Evolutionary conservation across 2,888 invertebrate species (phyloP).

Genomic region (Linnaemya tessellans): DNA sequence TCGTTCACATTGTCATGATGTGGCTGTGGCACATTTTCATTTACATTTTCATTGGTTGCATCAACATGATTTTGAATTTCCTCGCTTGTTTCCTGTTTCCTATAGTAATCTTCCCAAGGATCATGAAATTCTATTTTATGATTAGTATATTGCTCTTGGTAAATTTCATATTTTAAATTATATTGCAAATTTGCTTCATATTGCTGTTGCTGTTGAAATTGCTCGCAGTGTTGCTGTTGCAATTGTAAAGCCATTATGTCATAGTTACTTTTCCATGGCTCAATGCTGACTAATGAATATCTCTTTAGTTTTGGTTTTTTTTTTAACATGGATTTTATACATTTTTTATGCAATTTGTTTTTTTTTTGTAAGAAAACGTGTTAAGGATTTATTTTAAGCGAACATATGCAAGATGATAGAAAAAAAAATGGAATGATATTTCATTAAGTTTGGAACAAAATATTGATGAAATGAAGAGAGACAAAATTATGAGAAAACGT

Average conservation of each 20-base stretch:
- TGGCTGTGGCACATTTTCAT: constrained; percentile 21
- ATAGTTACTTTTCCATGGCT: constrained; percentile 59
- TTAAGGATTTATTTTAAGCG: constrained; percentile 23
- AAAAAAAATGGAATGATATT: constrained; percentile 44
- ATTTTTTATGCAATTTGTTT: constrained; percentile 7
- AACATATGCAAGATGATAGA: constrained; percentile 33
- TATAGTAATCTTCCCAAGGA: constrained; percentile 90
- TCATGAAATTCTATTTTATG: constrained; percentile 84
- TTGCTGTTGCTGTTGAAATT: constrained; percentile 45
- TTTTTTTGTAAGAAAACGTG: constrained; percentile 14
- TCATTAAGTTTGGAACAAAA: constrained; percentile 34
- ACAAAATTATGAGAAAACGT: not conserved
- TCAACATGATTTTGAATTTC: constrained; percentile 35
- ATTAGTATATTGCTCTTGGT: constrained; percentile 67
- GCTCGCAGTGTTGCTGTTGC: constrained; percentile 70
- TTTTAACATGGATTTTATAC: not conserved
- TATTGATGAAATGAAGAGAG: constrained; percentile 9
- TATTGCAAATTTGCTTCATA: constrained; percentile 42
- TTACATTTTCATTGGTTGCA: constrained; percentile 7
- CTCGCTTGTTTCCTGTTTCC: constrained; percentile 80
- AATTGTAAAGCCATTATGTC: constrained; percentile 57
- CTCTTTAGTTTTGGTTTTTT: constrained; percentile 39
- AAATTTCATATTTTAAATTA: constrained; percentile 58
- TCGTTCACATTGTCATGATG: constrained; percentile 13
- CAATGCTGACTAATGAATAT: constrained; percentile 60